These are phyloP conservation scores for Parotia lawesii DNA, from an alignment of 2,113 vertebrate species.

Conservation along the genomic window DNA sequence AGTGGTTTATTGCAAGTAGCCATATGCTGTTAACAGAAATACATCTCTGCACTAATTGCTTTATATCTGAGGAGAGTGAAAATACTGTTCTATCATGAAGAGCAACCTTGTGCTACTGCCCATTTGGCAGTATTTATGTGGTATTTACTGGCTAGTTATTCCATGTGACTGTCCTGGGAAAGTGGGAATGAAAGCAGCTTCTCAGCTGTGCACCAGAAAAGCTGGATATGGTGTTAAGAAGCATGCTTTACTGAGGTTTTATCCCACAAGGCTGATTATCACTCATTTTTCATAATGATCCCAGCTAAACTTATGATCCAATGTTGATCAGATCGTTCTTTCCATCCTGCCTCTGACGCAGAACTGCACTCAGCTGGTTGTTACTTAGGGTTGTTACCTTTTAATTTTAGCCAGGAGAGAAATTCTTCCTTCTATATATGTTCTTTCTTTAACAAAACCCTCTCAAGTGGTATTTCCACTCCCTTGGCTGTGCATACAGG, in stretches of 20 bases:
- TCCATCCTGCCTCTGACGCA: not conserved
- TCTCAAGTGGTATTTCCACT: not conserved
- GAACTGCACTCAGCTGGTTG: not conserved
- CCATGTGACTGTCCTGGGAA: not conserved
- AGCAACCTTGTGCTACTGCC: not conserved
- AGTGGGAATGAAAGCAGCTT: not conserved
- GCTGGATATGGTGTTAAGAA: not conserved
- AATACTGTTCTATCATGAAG: not conserved
- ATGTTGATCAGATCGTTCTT: not conserved
- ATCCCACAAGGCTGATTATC: not conserved
- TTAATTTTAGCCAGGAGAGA: not conserved
- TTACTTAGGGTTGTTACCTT: not conserved
- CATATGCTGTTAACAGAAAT: not conserved
- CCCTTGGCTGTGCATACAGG: not conserved
- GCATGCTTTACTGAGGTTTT: not conserved
- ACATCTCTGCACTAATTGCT: not conserved
- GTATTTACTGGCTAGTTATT: not conserved
- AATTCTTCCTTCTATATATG: not conserved
- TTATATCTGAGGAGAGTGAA: not conserved
- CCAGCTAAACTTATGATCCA: not conserved
- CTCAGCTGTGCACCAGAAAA: not conserved
- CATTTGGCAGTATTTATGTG: not conserved
- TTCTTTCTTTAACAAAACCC: not conserved
- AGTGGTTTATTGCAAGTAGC: not conserved
- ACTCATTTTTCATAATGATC: not conserved